Conservation (phyloP, 2,888 invertebrate genomes). For the Caenorhabditis wallacei region DNA sequence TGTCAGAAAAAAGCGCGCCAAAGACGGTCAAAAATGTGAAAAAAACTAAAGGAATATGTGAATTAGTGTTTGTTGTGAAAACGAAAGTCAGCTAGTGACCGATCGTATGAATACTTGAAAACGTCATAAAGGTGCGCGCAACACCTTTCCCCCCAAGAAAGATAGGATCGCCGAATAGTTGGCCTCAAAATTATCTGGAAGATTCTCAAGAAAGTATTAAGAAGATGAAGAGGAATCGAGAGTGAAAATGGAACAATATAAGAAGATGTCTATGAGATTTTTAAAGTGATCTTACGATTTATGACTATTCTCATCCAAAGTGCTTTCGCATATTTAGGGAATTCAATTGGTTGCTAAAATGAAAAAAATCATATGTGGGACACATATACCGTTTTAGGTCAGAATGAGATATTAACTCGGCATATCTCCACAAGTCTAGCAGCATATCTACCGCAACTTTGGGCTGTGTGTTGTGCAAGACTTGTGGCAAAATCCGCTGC, state of each 20-base stretch:
- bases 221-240: constrained; percentile 10
- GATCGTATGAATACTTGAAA: constrained; percentile 21
- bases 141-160: neutral
- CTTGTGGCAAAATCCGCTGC: too few relatives aligned
- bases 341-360: too few relatives aligned
- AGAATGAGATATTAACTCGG: too few relatives aligned
- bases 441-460: too few relatives aligned
- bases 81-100: constrained; percentile 56
- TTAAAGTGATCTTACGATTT: constrained; percentile 2
- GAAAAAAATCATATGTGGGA: too few relatives aligned
- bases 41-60: constrained; percentile 13
- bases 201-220: constrained; percentile 20
- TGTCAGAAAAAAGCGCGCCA: constrained; percentile 43
- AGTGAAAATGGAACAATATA: neutral
- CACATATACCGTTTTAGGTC: too few relatives aligned
- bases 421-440: too few relatives aligned
- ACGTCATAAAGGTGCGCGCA: constrained; percentile 54
- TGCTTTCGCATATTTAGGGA: too few relatives aligned
- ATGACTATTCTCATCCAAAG: neutral
- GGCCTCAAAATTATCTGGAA: constrained; percentile 55
- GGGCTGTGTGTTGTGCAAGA: too few relatives aligned
- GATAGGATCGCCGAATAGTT: constrained; percentile 46
- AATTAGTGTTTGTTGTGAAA: constrained; percentile 55
- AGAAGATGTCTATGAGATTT: neutral
- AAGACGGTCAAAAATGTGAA: constrained; percentile 29